phyloP scores from a whole-genome alignment of 2,113 vertebrate genomes.

The Setophaga kirtlandii region DNA sequence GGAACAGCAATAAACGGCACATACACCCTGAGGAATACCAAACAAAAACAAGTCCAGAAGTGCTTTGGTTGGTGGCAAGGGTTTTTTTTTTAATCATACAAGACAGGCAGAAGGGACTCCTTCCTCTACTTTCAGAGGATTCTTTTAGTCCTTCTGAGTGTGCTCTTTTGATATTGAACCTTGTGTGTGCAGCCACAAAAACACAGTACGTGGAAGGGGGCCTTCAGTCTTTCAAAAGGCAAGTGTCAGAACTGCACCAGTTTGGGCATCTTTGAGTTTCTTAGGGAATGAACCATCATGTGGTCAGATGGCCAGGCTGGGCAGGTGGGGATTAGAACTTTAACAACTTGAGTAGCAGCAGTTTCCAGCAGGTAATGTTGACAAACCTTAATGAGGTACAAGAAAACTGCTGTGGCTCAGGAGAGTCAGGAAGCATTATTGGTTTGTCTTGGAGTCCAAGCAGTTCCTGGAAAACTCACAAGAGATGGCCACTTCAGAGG shows the following conservation, averaged over 20 bases:
- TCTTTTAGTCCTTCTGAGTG: background rate
- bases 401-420: fast-evolving
- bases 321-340: background rate
- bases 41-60: background rate
- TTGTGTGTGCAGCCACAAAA: background rate
- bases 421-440: background rate
- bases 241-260: background rate
- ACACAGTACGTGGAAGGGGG: background rate
- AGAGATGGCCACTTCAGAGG: background rate
- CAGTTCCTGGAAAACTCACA: background rate
- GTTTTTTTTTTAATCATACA: background rate
- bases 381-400: background rate
- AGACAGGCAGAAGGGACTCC: background rate
- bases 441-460: background rate
- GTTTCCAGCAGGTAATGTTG: background rate
- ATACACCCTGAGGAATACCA: background rate
- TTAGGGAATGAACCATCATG: background rate
- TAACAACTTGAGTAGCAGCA: background rate
- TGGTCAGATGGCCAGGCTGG: background rate
- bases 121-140: background rate
- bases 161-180: background rate
- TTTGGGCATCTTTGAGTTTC: background rate
- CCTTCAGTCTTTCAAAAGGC: background rate
- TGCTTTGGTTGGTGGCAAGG: background rate
- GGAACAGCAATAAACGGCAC: background rate